These are phyloP conservation scores for Conus betulinus DNA, from an alignment of 1,140 invertebrate species.

Conservation along the genomic window DNA sequence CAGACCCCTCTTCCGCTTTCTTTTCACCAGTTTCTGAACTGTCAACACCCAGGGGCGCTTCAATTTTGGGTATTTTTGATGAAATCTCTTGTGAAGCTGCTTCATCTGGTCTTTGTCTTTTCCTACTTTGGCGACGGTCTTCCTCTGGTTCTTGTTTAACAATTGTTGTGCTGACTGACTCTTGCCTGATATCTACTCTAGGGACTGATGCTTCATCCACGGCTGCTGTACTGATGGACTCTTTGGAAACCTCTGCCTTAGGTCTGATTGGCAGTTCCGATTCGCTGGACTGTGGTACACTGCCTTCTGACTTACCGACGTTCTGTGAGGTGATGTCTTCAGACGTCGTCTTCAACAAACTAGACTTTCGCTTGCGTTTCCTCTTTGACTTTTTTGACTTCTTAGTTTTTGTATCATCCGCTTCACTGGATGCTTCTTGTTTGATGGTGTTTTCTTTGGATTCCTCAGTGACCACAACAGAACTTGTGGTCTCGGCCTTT, in stretches of 20 bases:
- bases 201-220: too few relatives aligned
- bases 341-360: not conserved
- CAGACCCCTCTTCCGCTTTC: not conserved
- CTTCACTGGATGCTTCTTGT: not conserved
- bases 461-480: not conserved
- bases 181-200: not conserved
- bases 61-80: not conserved
- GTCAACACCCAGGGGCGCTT: too few relatives aligned
- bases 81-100: not conserved
- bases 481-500: not conserved
- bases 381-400: constrained; percentile 14
- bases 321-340: not conserved
- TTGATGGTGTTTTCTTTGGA: not conserved
- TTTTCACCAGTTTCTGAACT: not conserved
- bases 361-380: constrained; percentile 26
- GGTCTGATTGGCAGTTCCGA: not conserved
- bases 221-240: not conserved
- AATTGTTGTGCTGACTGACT: not conserved
- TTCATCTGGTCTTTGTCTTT: not conserved
- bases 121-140: not conserved
- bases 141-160: not conserved
- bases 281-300: not conserved
- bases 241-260: not conserved
- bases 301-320: not conserved
- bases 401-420: not conserved